Percentiles rank a stretch among this genome's conserved stretches.
Conservation (phyloP, 2,113 vertebrate genomes). For the Pampusana beccarii region DNA sequence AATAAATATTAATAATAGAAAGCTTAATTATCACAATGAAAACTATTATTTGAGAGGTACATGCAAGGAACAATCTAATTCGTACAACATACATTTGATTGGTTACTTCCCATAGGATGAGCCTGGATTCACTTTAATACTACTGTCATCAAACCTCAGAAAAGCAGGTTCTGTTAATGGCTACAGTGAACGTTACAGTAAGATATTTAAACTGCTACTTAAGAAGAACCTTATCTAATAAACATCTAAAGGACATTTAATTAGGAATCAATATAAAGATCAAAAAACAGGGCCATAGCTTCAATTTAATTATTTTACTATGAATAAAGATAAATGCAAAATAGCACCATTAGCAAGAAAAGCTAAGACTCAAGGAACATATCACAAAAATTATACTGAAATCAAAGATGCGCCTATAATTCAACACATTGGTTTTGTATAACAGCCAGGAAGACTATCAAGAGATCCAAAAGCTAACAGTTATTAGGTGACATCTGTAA, state of each 20-base stretch:
- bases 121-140: neutral
- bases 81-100: neutral
- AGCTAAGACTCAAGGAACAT: slow-evolving; percentile 6
- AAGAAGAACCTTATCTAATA: neutral
- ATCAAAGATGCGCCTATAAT: neutral
- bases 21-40: neutral
- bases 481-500: neutral
- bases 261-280: neutral
- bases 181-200: neutral
- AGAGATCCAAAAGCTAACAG: neutral
- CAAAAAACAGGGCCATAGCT: neutral
- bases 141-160: neutral
- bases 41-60: neutral
- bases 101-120: neutral
- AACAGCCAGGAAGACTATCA: neutral
- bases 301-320: neutral
- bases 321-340: neutral
- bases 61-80: neutral
- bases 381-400: neutral
- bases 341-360: neutral
- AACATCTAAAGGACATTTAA: neutral
- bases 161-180: neutral
- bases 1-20: neutral
- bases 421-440: neutral
- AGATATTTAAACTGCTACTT: neutral